These are phyloP conservation scores for Pardosa pseudoannulata DNA, from an alignment of 2,888 invertebrate genomes.

Conservation along the genomic window DNA sequence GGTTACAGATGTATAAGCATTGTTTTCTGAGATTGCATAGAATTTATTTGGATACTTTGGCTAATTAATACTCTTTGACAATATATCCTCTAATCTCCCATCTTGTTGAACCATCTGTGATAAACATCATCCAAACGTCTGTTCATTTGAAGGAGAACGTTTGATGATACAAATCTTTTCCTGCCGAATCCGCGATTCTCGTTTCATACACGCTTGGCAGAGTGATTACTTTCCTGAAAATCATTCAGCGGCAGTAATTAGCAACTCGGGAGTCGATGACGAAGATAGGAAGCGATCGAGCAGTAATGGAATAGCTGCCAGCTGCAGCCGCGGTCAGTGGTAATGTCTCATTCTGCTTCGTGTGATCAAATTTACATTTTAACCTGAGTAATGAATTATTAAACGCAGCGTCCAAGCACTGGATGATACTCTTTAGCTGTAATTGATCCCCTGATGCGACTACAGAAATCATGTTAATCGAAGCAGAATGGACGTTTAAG, in stretches of 20 bases:
- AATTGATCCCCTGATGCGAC: too few species aligned
- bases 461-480: too few species aligned
- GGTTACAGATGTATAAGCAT: too few species aligned
- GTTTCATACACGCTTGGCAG: constrained; percentile 26
- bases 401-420: not conserved
- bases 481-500: too few species aligned
- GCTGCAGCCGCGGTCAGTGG: constrained; percentile 9
- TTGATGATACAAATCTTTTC: constrained; percentile 1
- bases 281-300: constrained; percentile 19
- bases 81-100: too few species aligned
- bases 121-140: too few species aligned
- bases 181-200: not conserved
- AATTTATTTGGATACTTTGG: too few species aligned
- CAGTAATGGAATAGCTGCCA: constrained; percentile 34
- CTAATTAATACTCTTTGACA: too few species aligned
- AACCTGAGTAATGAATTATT: constrained; percentile 42
- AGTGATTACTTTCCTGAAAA: constrained; percentile 32
- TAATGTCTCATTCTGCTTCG: constrained; percentile 53
- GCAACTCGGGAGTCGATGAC: constrained; percentile 21
- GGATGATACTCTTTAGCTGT: too few species aligned
- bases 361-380: constrained; percentile 36
- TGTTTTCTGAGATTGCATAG: too few species aligned
- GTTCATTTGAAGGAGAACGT: too few species aligned
- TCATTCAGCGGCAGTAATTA: constrained; percentile 46
- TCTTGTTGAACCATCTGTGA: too few species aligned